Conservation (phyloP, 2,888 invertebrate genomes). For the Cheilosia grossa region DNA sequence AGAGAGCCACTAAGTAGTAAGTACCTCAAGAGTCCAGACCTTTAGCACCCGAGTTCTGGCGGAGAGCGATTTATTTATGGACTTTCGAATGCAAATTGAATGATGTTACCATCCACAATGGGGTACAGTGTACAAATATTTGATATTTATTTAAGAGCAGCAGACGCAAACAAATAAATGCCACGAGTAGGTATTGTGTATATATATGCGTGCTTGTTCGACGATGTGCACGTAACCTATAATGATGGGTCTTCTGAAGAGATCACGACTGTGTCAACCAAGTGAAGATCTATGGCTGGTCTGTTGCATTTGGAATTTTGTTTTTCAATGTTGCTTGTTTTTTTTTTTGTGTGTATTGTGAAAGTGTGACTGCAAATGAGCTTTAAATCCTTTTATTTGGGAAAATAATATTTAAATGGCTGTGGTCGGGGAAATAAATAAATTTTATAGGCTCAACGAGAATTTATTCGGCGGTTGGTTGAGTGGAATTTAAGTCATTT, state of each 20-base stretch:
- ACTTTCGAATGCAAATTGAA: conserved; percentile 77
- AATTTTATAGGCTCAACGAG: conserved; percentile 16
- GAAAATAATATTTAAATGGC: conserved; percentile 38
- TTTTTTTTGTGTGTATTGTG: conserved; percentile 19
- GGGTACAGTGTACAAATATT: conserved; percentile 67
- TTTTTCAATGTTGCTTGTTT: conserved; percentile 12
- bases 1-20: conserved; percentile 68
- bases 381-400: conserved; percentile 53
- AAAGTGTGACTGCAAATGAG: conserved; percentile 56
- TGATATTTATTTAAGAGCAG: conserved; percentile 66
- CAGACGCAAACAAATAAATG: conserved; percentile 69
- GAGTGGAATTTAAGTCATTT: conserved; percentile 3
- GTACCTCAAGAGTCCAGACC: conserved; percentile 70
- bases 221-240: conserved; percentile 65
- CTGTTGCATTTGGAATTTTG: conserved; percentile 48
- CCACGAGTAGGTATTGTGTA: conserved; percentile 34
- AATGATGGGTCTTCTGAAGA: conserved; percentile 51
- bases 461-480: background rate
- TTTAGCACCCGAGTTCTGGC: conserved; percentile 85
- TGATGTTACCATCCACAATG: conserved; percentile 61
- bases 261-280: conserved; percentile 71
- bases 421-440: conserved; percentile 3
- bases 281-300: conserved; percentile 66
- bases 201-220: conserved; percentile 23
- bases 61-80: conserved; percentile 80